Percentiles rank a stretch among this genome's conserved stretches.
Evolutionary conservation across 2,113 vertebrate genomes (phyloP).

Genomic region (Clarias magur): DNA sequence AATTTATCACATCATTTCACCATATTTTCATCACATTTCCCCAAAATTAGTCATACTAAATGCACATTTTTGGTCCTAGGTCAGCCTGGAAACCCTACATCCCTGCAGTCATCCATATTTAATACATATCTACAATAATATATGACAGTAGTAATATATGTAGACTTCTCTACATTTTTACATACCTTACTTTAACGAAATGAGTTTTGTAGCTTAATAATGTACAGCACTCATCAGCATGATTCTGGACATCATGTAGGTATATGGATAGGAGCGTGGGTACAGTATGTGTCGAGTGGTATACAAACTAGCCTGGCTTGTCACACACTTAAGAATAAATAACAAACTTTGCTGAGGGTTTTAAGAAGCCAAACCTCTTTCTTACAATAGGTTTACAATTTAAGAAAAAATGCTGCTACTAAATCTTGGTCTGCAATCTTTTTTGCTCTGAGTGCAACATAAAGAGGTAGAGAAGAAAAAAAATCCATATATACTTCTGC

Average conservation of each 20-base stretch:
- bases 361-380: background rate
- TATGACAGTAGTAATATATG: constrained; percentile 22
- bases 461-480: background rate
- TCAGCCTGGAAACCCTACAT: background rate
- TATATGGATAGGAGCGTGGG: background rate
- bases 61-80: background rate
- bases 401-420: background rate
- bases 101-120: constrained; percentile 28
- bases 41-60: constrained; percentile 1
- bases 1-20: constrained; percentile 9
- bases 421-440: background rate
- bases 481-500: background rate
- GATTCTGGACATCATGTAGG: background rate
- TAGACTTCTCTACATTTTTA: constrained; percentile 13
- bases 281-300: background rate
- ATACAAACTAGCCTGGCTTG: background rate
- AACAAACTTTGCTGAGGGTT: background rate
- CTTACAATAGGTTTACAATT: background rate
- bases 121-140: constrained; percentile 12
- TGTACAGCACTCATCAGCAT: background rate
- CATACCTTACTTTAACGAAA: background rate
- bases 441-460: background rate
- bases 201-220: constrained; percentile 12
- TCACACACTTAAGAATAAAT: background rate
- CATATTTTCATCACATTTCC: background rate